These are phyloP conservation scores for Euleptes europaea DNA, from an alignment of 2,113 vertebrate genomes.

Conservation along the genomic window DNA sequence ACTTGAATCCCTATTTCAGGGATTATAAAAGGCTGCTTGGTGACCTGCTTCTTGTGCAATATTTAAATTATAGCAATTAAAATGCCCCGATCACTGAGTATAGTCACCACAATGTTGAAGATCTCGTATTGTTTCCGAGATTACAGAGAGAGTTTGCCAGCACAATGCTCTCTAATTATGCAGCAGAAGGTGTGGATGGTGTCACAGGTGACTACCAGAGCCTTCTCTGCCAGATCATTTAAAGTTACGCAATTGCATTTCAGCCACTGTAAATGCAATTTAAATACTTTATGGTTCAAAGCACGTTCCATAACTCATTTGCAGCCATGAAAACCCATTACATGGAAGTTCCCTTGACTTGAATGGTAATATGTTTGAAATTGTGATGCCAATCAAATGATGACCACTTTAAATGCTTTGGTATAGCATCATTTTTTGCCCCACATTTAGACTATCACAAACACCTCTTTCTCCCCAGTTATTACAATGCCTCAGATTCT, in stretches of 20 bases:
- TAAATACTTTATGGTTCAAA: not conserved
- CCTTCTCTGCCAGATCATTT: slow-evolving; percentile 9
- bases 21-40: slow-evolving; percentile 47
- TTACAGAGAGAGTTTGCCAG: slow-evolving; percentile 59
- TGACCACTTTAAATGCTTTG: not conserved
- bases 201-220: slow-evolving; percentile 10
- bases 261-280: not conserved
- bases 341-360: not conserved
- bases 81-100: slow-evolving; percentile 60
- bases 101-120: slow-evolving; percentile 58
- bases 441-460: not conserved
- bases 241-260: slow-evolving; percentile 17
- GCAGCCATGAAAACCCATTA: not conserved
- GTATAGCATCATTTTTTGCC: too few species aligned
- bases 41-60: slow-evolving; percentile 72
- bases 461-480: not conserved
- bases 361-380: not conserved
- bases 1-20: slow-evolving; percentile 38
- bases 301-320: not conserved
- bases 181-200: slow-evolving; percentile 29
- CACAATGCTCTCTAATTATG: slow-evolving; percentile 58
- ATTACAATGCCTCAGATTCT: not conserved
- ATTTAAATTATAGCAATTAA: slow-evolving; percentile 78
- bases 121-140: slow-evolving; percentile 67
- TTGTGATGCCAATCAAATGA: not conserved